Evolutionary conservation across 1,140 invertebrate species (phyloP), one percentile per base, ranked within the genome.

Genomic region (Kradibia gibbosae): DNA sequence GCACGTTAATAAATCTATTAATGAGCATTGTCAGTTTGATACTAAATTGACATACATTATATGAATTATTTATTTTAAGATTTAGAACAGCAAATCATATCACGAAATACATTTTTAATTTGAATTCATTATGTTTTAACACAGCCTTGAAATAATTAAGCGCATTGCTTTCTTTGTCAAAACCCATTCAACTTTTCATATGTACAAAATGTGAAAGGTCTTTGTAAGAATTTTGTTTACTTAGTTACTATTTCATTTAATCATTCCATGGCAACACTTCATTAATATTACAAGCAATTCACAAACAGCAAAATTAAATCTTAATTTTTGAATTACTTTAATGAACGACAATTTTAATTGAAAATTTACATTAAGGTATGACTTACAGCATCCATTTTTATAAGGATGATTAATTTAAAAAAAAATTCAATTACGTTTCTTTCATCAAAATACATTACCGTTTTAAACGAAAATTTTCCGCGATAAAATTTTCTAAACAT

Each of bases 61-160:
- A 60, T 25, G 31, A 78, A 20, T 71, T 78, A 55, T 20, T 78
- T 71, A 15, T 74, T 74, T 62, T 10, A 74, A 50, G 72, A 80
- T 73, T 62, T 65, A 80, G 36, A 80, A 80, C 45, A 80, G 70
- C 28, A 81, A 53, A 65, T 75, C n/a, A n/a, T 81, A 81, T 81
- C 62, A 81, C 65, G 60, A 81, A 60, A 25, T 67, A 70, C 36
- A 77, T 50, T 22, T 70, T 71, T 65, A 77, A 45, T 39, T 57
- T 62, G 80, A 62, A 71, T 71, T 81, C 70, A n/a, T 71, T 71
- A 76, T 75, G 45, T 78, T 60, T 73, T 62, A 57, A 53, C 81
- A 79, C 76, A 82, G 81, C 81, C 81, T 82, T 74, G 76, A 75
- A 82, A 62, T 60, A 78, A 78, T 82, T 48, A 82, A 82, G 76